These are phyloP conservation scores for Drosophila recens DNA, from an alignment of 2,888 invertebrate species.

Conservation along the genomic window DNA sequence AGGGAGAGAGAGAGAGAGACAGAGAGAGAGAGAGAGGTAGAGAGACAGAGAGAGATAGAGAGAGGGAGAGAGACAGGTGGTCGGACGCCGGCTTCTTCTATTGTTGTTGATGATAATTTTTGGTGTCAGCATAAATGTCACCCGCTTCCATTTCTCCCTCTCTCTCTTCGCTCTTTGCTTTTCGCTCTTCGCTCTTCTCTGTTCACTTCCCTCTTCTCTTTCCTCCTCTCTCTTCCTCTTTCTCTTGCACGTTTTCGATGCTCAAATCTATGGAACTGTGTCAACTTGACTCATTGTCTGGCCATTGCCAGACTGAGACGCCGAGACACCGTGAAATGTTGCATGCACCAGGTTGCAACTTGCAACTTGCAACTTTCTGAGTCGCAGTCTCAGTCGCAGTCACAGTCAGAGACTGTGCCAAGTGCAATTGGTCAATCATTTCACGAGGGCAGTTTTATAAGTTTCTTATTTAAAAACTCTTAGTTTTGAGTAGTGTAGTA, in stretches of 20 bases:
- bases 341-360: constrained; percentile 5
- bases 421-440: constrained; percentile 33
- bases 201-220: too few species aligned
- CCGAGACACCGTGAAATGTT: background rate
- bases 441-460: constrained; percentile 9
- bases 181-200: too few species aligned
- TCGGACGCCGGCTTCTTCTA: background rate
- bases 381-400: background rate
- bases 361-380: background rate
- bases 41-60: background rate
- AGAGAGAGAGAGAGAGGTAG: background rate
- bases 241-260: background rate
- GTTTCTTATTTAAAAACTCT: too few species aligned
- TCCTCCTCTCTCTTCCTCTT: background rate
- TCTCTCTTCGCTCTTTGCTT: background rate
- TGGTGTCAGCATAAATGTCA: constrained; percentile 76
- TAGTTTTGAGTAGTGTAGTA: too few species aligned
- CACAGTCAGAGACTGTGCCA: constrained; percentile 7
- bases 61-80: background rate
- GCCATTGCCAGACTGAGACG: constrained; percentile 41
- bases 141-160: constrained; percentile 22
- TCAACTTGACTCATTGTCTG: constrained; percentile 66
- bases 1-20: background rate
- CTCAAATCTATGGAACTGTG: constrained; percentile 54
- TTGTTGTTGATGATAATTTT: constrained; percentile 71